phyloP scores from a whole-genome alignment of 2,888 invertebrate species.

The Mycalesis mineus region DNA sequence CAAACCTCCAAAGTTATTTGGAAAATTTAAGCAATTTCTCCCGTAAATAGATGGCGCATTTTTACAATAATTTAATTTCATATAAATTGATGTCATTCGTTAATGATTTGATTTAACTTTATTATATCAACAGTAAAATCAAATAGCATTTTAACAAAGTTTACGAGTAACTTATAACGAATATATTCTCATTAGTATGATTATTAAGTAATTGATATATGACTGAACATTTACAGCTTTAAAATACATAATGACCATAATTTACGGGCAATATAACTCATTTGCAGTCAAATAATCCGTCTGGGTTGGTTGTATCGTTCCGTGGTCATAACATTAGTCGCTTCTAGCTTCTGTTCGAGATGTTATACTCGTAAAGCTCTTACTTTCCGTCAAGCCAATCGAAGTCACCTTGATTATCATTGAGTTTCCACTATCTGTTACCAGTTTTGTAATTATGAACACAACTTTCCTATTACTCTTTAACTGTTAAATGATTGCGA shows the following conservation, averaged over 20 bases:
- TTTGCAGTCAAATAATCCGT: background rate
- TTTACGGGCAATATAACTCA: background rate
- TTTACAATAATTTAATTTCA: no score
- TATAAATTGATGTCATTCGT: no score
- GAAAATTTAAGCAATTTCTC: no score
- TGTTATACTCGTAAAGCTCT: background rate
- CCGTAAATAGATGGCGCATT: no score
- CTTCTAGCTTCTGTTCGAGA: background rate
- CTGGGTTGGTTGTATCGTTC: background rate
- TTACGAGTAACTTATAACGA: no score
- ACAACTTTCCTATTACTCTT: slow-evolving; percentile 11
- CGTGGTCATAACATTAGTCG: background rate
- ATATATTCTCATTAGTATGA: no score
- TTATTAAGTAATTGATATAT: no score
- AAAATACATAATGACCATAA: background rate
- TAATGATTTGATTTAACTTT: no score
- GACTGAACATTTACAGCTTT: background rate
- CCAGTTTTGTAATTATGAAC: slow-evolving; percentile 8
- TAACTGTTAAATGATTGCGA: background rate
- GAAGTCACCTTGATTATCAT: background rate
- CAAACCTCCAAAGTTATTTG: no score
- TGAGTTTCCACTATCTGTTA: background rate
- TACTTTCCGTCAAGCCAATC: background rate
- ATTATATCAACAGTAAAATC: no score
- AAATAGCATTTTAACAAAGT: no score